Percentiles rank a stretch among this genome's conserved stretches.
Evolutionary conservation across 2,113 vertebrate species (phyloP).

Genomic region (Colius striatus): DNA sequence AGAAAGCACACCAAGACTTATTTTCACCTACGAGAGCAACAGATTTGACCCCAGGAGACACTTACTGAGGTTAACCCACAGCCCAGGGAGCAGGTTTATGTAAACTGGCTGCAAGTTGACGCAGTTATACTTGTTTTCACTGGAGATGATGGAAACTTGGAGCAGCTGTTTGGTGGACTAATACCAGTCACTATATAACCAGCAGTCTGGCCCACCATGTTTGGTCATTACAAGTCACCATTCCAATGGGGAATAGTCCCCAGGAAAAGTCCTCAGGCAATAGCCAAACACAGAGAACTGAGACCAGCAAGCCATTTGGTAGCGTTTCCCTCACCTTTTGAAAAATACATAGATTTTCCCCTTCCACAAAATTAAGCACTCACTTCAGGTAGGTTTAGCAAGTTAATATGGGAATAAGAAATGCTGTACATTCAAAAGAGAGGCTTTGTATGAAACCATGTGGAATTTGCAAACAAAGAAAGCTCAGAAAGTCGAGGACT

Average conservation of each 20-base stretch:
- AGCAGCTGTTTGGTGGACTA: background rate
- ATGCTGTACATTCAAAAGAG: background rate
- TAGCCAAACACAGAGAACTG: background rate
- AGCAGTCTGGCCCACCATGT: background rate
- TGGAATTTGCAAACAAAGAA: background rate
- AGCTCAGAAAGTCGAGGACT: background rate
- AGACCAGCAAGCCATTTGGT: background rate
- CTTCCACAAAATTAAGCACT: background rate
- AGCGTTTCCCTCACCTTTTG: background rate
- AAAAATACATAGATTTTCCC: background rate
- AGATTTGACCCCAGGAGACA: background rate
- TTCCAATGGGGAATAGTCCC: background rate
- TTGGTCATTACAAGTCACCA: background rate
- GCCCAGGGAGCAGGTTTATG: background rate
- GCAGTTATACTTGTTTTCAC: background rate
- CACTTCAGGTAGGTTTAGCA: background rate
- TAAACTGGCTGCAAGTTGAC: background rate
- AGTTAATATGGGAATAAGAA: background rate
- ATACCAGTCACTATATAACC: background rate
- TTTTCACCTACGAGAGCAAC: background rate
- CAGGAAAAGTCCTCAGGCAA: background rate
- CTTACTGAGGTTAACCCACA: background rate
- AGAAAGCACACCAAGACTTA: constrained; percentile 22
- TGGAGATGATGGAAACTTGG: background rate
- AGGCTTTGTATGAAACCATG: background rate